Evolutionary conservation across 2,797 vertebrate genomes (phyloP), one percentile per base, ranked within the genome.

Genomic region (Muscicapa comitata): DNA sequence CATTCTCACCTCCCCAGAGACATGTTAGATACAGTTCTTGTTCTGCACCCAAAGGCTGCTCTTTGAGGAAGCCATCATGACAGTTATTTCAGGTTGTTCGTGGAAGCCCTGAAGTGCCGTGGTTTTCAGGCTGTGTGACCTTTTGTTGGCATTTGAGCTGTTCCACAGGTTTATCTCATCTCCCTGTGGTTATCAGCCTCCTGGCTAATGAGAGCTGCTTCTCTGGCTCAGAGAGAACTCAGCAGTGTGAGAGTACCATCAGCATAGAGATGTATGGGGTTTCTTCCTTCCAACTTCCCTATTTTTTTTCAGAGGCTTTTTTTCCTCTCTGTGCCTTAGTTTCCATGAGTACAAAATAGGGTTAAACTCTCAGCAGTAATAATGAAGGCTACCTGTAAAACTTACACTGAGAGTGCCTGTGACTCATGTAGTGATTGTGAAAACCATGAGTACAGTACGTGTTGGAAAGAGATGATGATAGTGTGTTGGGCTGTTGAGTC

Each of bases 351-450:
- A 37, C 29, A 10, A 65, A 83, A 28, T 33, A 35, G n/a, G 24
- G 35, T 86, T 86, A 51, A 93, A 78, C 57, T 66, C 38, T 68
- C 16, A 26, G 58, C 68, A 38, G 1, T 68, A 67, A 29, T 55
- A 35, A 40, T 12, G 65, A 74, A 43, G 90, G 35, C 77, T 86
- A 55, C 54, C 78, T 89, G 68, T 86, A 57, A 83, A 80, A 72
- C 31, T 67, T 90, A 61, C 50, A 54, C 81, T 28, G 72, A 74
- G 63, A 71, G 37, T 40, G 59, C 37, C 43, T 33, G 15, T 94
- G 82, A 95, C 76, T 96, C 91, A 90, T 0, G 23, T 14, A 68
- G 73, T 54, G 82, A 86, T 95, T 95, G 89, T 94, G 95, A 90
- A 94, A 94, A 78, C 66, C 62, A 57, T 38, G 48, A 81, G 62